Evolutionary conservation across 2,113 vertebrate species (phyloP).

Genomic region (Haliaeetus leucogaster): DNA sequence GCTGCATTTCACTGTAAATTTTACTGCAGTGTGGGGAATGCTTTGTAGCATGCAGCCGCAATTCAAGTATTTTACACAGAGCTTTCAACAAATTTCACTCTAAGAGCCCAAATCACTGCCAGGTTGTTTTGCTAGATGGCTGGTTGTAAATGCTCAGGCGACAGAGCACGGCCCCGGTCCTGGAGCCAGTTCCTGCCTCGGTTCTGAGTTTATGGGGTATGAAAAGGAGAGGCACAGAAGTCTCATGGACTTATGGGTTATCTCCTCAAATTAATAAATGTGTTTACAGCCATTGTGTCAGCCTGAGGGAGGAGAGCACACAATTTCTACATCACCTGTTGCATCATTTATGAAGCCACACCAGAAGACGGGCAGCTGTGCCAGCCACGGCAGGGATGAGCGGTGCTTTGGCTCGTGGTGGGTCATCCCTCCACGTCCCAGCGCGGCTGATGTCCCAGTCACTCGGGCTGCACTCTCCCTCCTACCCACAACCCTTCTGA

Average conservation of each 20-base stretch:
- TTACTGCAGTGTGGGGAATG: background rate
- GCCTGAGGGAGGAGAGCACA: fast-evolving
- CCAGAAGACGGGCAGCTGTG: background rate
- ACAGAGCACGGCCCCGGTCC: background rate
- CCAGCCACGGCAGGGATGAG: background rate
- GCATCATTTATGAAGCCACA: background rate
- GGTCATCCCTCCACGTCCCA: fast-evolving
- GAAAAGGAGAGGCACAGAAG: background rate
- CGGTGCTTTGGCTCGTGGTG: background rate
- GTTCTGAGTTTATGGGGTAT: too few relatives aligned
- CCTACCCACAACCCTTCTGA: background rate
- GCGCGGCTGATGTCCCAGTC: too few relatives aligned
- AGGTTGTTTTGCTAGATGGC: background rate
- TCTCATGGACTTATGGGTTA: background rate
- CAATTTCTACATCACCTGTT: background rate
- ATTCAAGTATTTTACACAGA: background rate
- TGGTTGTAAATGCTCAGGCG: background rate
- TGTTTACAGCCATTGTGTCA: background rate
- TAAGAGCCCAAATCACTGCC: background rate
- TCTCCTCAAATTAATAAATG: background rate
- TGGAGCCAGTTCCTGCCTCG: fast-evolving
- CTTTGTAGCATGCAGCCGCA: fast-evolving
- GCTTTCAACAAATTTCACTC: background rate
- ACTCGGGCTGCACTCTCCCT: background rate
- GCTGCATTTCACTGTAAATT: background rate